Percentiles rank a stretch among this genome's conserved stretches.
Evolutionary conservation across 2,797 vertebrate species (phyloP).

Genomic region (Alosa sapidissima): DNA sequence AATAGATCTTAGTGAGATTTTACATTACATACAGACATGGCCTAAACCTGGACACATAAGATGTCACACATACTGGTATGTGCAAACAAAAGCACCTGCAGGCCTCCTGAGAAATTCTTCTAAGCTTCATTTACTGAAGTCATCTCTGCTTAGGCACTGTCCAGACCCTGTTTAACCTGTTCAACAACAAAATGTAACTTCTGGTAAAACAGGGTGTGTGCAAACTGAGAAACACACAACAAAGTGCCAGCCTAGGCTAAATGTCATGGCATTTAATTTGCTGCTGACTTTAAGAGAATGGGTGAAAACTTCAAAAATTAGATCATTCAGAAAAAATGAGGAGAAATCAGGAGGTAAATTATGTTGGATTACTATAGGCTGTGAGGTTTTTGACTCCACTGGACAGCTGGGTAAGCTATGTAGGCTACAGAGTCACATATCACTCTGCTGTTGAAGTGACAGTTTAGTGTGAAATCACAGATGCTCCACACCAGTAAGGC

Average conservation of each 20-base stretch:
- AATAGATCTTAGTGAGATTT: not conserved
- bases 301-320: constrained; percentile 3
- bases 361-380: not conserved
- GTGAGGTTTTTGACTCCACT: not conserved
- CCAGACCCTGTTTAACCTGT: constrained; percentile 69
- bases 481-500: constrained; percentile 53
- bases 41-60: not conserved
- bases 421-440: constrained; percentile 48
- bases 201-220: constrained; percentile 56
- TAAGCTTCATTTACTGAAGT: constrained; percentile 33
- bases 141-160: constrained; percentile 25
- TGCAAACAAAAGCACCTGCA: no score
- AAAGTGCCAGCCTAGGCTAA: constrained; percentile 10
- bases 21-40: not conserved
- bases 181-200: constrained; percentile 41
- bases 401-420: not conserved
- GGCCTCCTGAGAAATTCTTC: not conserved
- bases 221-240: constrained; percentile 46
- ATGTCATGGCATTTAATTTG: constrained; percentile 8
- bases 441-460: constrained; percentile 70
- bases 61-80: not conserved
- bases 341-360: not conserved
- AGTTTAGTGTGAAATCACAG: constrained; percentile 71
- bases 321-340: not conserved
- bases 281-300: constrained; percentile 26